These are phyloP conservation scores for Chrysolina oricalcia DNA, from an alignment of 2,888 invertebrate genomes.

Conservation along the genomic window DNA sequence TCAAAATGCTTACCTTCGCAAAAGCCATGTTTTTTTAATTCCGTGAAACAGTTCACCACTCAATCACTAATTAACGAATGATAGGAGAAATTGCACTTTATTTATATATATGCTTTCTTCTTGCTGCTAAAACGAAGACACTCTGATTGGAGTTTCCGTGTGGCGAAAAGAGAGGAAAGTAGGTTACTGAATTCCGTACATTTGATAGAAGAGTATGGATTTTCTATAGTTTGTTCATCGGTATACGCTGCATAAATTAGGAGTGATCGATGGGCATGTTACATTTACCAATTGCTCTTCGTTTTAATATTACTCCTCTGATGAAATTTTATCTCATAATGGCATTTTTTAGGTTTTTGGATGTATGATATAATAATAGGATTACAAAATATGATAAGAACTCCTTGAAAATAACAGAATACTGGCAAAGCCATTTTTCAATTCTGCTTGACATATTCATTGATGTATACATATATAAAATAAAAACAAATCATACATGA, in stretches of 20 bases:
- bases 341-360: too few relatives aligned
- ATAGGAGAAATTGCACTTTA: constrained; percentile 65
- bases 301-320: too few relatives aligned
- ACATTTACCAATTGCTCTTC: neutral
- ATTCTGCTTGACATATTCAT: too few relatives aligned
- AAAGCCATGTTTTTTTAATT: constrained; percentile 47
- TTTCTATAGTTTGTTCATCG: constrained; percentile 19
- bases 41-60: constrained; percentile 46
- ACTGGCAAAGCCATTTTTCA: too few relatives aligned
- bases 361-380: too few relatives aligned
- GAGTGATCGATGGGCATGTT: constrained; percentile 10
- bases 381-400: too few relatives aligned
- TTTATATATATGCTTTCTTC: constrained; percentile 70
- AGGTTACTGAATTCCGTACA: constrained; percentile 59
- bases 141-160: constrained; percentile 43
- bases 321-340: too few relatives aligned
- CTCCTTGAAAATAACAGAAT: too few relatives aligned
- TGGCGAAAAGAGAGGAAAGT: constrained; percentile 63
- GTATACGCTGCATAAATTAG: constrained; percentile 6
- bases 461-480: too few relatives aligned
- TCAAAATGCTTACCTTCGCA: constrained; percentile 48
- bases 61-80: constrained; percentile 59
- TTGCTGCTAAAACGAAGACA: constrained; percentile 56
- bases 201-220: constrained; percentile 8
- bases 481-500: too few relatives aligned